These are phyloP conservation scores for Prenolepis imparis DNA, from an alignment of 2,888 invertebrate species.

Conservation along the genomic window DNA sequence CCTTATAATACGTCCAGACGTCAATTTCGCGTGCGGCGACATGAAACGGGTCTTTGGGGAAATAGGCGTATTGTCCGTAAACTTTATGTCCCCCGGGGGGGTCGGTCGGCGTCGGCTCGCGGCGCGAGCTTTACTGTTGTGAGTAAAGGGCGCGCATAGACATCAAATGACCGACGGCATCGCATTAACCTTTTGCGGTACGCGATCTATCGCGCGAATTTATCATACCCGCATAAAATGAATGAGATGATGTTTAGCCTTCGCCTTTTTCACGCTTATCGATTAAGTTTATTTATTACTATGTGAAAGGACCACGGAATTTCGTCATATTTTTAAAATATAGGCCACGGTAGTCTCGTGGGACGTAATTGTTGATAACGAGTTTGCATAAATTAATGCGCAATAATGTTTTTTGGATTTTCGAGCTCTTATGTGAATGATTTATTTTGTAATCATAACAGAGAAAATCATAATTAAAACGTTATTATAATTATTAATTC, in stretches of 20 bases:
- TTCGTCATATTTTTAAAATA: neutral
- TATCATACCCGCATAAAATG: constrained; percentile 1
- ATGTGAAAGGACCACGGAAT: neutral
- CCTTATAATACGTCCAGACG: constrained; percentile 48
- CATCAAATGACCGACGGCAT: constrained; percentile 21
- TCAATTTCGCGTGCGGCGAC: constrained; percentile 51
- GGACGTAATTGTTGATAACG: neutral
- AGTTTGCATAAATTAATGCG: neutral
- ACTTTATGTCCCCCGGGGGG: constrained; percentile 22
- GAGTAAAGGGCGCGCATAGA: neutral
- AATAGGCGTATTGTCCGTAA: constrained; percentile 48
- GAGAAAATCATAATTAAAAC: neutral
- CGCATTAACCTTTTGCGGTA: constrained; percentile 44
- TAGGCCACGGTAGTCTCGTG: neutral
- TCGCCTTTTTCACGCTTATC: constrained; percentile 1
- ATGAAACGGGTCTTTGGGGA: constrained; percentile 47
- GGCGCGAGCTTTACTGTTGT: neutral
- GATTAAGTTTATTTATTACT: constrained; percentile 25
- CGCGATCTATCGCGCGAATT: constrained; percentile 25
- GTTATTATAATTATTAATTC: neutral
- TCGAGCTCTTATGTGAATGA: neutral
- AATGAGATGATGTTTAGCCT: neutral
- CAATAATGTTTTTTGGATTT: neutral
- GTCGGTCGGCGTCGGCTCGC: neutral
- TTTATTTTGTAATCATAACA: neutral